phyloP scores from a whole-genome alignment of 2,888 invertebrate species.

The Athetis lepigone region DNA sequence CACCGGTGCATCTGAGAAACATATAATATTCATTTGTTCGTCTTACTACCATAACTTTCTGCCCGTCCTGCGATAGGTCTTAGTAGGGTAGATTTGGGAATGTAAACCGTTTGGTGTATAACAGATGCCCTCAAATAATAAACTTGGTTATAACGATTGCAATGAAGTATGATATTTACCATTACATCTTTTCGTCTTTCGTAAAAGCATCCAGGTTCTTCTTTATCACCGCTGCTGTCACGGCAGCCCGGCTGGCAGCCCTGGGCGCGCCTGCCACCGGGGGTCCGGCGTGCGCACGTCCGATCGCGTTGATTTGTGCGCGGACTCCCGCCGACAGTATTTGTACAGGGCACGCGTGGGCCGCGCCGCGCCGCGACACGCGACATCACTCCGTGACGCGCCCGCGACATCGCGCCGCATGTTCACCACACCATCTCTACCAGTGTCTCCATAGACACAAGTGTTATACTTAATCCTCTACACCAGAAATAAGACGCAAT shows the following conservation, averaged over 20 bases:
- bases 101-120: not conserved
- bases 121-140: not conserved
- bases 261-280: slow-evolving; percentile 75
- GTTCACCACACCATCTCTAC: slow-evolving; percentile 23
- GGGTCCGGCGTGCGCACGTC: slow-evolving; percentile 80
- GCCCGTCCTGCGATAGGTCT: not conserved
- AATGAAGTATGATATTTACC: not conserved
- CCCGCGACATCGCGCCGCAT: slow-evolving; percentile 51
- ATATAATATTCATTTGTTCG: slow-evolving; percentile 1
- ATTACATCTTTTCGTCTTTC: not conserved
- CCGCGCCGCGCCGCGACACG: slow-evolving; percentile 61
- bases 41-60: not conserved
- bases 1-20: slow-evolving; percentile 27
- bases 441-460: slow-evolving; percentile 6
- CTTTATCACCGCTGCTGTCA: not conserved
- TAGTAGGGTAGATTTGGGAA: not conserved
- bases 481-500: slow-evolving; percentile 9
- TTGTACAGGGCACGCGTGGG: slow-evolving; percentile 83
- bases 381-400: slow-evolving; percentile 52
- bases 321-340: slow-evolving; percentile 87
- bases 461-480: slow-evolving; percentile 2
- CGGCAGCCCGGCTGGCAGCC: slow-evolving; percentile 66
- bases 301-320: slow-evolving; percentile 87
- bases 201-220: too few species aligned
- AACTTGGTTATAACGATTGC: not conserved